Evolutionary conservation across 2,888 invertebrate genomes (phyloP).

Genomic region (Macaria notata): DNA sequence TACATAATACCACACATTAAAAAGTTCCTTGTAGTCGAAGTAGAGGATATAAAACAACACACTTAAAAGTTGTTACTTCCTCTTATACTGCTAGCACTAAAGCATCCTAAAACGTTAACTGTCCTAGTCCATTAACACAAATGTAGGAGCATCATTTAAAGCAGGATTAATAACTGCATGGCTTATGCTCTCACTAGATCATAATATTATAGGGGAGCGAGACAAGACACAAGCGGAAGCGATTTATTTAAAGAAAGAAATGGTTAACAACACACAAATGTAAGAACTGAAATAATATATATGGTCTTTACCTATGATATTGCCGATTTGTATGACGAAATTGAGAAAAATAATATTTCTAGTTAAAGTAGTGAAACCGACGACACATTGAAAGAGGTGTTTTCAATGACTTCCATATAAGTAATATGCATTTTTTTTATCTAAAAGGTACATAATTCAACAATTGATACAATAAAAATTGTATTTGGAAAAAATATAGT

Average conservation of each 20-base stretch:
- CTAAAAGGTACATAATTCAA: too few relatives aligned
- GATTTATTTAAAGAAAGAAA: background rate
- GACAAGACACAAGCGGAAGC: constrained; percentile 10
- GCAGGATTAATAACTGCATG: constrained; percentile 9
- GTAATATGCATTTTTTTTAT: too few relatives aligned
- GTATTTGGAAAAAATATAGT: too few relatives aligned
- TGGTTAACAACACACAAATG: too few relatives aligned
- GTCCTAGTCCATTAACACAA: constrained; percentile 17
- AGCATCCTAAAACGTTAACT: constrained; percentile 14
- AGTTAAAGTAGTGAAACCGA: too few relatives aligned
- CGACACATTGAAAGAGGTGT: too few relatives aligned
- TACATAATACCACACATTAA: background rate
- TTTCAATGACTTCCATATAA: too few relatives aligned
- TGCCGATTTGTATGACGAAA: too few relatives aligned
- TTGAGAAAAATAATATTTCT: too few relatives aligned
- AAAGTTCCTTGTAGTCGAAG: background rate
- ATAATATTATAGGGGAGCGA: constrained; percentile 8
- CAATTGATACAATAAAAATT: too few relatives aligned
- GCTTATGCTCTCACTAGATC: constrained; percentile 5
- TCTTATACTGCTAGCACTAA: background rate
- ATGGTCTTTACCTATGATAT: too few relatives aligned
- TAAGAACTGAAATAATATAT: too few relatives aligned
- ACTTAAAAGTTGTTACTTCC: background rate
- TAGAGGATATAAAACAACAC: background rate
- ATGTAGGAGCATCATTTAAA: constrained; percentile 15